Conservation (phyloP, 2,888 invertebrate genomes). For the Cephus rjabovi region DNA sequence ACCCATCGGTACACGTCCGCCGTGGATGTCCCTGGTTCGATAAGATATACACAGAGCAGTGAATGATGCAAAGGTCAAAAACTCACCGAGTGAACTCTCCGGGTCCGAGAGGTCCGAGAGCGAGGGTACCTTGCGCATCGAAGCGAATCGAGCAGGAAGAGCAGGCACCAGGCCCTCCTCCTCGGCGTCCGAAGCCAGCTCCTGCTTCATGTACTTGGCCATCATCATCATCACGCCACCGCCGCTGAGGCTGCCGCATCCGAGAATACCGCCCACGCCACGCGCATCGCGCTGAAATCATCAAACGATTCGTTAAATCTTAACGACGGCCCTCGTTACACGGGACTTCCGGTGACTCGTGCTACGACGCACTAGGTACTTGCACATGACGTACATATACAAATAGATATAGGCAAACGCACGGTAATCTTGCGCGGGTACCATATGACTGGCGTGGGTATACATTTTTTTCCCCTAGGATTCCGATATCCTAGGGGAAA, state of each 20-base stretch:
- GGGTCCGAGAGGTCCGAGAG: slow-evolving; percentile 91
- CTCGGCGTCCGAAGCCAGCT: slow-evolving; percentile 70
- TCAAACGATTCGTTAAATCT: slow-evolving; percentile 8
- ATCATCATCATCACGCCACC: slow-evolving; percentile 61
- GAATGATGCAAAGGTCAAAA: neutral
- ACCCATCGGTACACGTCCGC: neutral
- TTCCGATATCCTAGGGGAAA: neutral
- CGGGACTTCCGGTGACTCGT: slow-evolving; percentile 2
- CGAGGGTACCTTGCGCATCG: slow-evolving; percentile 90
- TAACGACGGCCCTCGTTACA: neutral
- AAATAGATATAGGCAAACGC: neutral
- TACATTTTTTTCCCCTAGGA: neutral
- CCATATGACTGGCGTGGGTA: neutral
- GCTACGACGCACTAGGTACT: neutral
- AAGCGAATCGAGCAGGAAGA: slow-evolving; percentile 69
- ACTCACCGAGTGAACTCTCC: slow-evolving; percentile 90
- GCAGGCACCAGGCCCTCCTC: slow-evolving; percentile 75
- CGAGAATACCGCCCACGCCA: slow-evolving; percentile 51
- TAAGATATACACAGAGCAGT: neutral
- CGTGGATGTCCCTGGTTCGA: neutral
- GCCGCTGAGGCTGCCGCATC: slow-evolving; percentile 51
- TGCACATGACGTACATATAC: neutral
- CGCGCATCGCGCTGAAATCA: slow-evolving; percentile 56
- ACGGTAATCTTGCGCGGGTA: neutral
- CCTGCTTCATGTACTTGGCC: slow-evolving; percentile 70